Evolutionary conservation across 2,888 invertebrate genomes (phyloP), one percentile per base, ranked within the genome.

Genomic region (Drosophila limbata): DNA sequence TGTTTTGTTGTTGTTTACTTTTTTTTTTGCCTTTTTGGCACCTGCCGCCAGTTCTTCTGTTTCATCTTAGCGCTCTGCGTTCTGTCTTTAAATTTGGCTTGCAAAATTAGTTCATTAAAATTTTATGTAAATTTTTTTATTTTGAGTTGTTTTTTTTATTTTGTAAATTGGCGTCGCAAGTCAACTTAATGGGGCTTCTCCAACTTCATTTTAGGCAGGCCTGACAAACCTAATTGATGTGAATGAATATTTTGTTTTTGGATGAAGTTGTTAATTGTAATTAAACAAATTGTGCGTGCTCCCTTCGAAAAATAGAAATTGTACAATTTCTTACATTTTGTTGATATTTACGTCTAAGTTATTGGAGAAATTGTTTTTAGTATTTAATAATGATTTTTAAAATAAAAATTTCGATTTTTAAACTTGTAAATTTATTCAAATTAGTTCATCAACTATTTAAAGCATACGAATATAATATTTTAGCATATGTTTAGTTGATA

Each of bases 61-160:
- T 85, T 79, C 37, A 76, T 81, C 82, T 88, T 64, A 19, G 75
- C 74, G 73, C 69, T 40, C 59, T 40, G 50, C 33, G 40, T 28
- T 40, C 10, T 61, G 71, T 55, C 64, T 73, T 55, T 60, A 9
- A 9, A 57, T 35, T 78, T 35, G 55, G 39, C 42, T 45, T 44
- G 73, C 73, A 63, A 88, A 83, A 85, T 77, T 71, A 31, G 71
- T 73, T 83, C 77, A 83, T 83, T 83, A 83, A 67, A 68, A 86
- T 67, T 77, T 86, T 73, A 81, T 86, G 84, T 60, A 59, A 83
- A 81, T 81, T 63, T 2, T 42, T 53, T 25, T 59, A 52, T 56
- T 25, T 64, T 44, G 21, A 31, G 65, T 40, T 42, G 44, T 39
- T 59, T 21, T 17, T 31, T 42, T 52, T 25, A 17, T 39, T 42